Conservation (phyloP, 2,888 invertebrate genomes). For the Eilema sororculum region DNA sequence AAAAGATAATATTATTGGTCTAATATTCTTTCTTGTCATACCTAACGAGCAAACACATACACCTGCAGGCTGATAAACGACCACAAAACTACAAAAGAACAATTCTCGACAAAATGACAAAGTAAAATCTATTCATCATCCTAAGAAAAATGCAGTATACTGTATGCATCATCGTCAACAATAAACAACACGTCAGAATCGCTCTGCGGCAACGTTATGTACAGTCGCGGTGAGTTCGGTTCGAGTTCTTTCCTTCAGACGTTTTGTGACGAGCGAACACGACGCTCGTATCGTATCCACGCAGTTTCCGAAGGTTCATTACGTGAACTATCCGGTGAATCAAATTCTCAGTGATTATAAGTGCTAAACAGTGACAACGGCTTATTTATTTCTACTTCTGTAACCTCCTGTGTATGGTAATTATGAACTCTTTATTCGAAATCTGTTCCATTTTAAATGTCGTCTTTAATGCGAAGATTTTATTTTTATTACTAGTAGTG, state of each 20-base stretch:
- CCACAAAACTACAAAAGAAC: neutral
- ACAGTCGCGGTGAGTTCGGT: constrained; percentile 26
- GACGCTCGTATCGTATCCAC: constrained; percentile 44
- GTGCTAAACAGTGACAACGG: constrained; percentile 49
- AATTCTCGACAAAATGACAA: neutral
- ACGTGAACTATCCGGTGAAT: constrained; percentile 38
- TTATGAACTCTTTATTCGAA: constrained; percentile 27
- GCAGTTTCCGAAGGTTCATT: constrained; percentile 30
- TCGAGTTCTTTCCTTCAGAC: constrained; percentile 41
- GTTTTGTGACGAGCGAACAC: constrained; percentile 56
- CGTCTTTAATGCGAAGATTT: constrained; percentile 23
- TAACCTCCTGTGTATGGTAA: constrained; percentile 43
- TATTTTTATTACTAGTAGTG: constrained; percentile 34
- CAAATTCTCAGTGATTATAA: constrained; percentile 43
- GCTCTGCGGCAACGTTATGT: constrained; percentile 27
- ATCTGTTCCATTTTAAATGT: constrained; percentile 17
- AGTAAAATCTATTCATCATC: constrained; percentile 6
- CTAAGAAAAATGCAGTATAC: constrained; percentile 24
- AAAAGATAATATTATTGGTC: no score
- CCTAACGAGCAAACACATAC: neutral
- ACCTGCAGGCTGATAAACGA: neutral
- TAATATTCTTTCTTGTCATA: no score
- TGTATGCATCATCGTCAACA: constrained; percentile 50
- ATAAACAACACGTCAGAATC: constrained; percentile 48
- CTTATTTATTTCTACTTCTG: constrained; percentile 36